phyloP scores from a whole-genome alignment of 2,797 vertebrate species.

The Alectoris magna region DNA sequence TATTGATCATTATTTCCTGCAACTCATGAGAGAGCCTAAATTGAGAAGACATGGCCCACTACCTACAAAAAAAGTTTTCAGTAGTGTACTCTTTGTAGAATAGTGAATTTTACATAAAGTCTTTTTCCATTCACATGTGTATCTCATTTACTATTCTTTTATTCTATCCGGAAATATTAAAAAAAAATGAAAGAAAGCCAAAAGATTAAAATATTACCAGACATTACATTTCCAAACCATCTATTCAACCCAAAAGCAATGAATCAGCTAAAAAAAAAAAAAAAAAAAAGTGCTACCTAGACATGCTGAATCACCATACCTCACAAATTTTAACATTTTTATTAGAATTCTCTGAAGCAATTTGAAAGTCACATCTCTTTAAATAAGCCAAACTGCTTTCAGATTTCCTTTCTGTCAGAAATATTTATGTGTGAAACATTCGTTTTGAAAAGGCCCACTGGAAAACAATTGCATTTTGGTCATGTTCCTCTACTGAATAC shows the following conservation, averaged over 20 bases:
- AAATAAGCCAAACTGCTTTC: not conserved
- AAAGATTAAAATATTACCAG: not conserved
- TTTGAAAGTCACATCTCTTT: not conserved
- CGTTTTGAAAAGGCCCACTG: not conserved
- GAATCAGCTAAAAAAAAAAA: not conserved
- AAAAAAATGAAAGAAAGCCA: not conserved
- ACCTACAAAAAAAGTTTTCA: not conserved
- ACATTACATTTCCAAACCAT: not conserved
- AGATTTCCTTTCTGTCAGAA: constrained; percentile 15
- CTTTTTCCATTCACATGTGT: not conserved
- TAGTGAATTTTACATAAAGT: not conserved
- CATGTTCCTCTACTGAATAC: not conserved
- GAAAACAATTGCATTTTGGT: not conserved
- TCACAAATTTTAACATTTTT: not conserved
- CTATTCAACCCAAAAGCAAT: not conserved
- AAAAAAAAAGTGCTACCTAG: fast-evolving
- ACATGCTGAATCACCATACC: not conserved
- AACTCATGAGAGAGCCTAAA: not conserved
- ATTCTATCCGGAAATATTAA: not conserved
- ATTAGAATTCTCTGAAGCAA: not conserved
- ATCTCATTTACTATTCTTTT: not conserved
- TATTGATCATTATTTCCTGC: not conserved
- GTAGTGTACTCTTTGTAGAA: fast-evolving
- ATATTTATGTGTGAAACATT: not conserved
- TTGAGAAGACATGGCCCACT: not conserved